A percentile compares a stretch with the other conserved stretches of the same genome.
These are phyloP conservation scores for Probosciger aterrimus DNA, from an alignment of 2,113 vertebrate species.

Conservation along the genomic window DNA sequence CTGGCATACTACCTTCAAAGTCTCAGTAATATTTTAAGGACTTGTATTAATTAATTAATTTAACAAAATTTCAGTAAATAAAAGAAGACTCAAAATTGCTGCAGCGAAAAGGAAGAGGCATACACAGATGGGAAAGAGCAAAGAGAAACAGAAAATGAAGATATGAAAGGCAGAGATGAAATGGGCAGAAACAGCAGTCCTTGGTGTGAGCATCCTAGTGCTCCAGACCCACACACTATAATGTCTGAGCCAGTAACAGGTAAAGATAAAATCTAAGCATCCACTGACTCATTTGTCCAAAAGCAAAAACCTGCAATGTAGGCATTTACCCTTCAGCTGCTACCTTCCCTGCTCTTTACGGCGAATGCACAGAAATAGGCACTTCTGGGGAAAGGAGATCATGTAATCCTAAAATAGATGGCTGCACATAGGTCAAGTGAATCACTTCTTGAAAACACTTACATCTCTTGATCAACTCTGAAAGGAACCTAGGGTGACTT, in stretches of 20 bases:
- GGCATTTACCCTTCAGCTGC: neutral
- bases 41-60: neutral
- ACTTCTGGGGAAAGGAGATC: neutral
- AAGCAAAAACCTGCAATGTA: neutral
- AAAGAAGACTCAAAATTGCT: neutral
- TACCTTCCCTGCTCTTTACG: neutral
- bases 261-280: neutral
- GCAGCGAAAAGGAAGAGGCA: neutral
- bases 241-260: neutral
- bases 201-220: neutral
- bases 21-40: neutral
- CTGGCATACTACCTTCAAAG: neutral
- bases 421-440: constrained; percentile 38
- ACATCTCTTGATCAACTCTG: neutral
- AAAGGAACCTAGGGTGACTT: neutral
- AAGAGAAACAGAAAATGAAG: neutral
- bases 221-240: neutral
- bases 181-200: neutral
- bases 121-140: neutral
- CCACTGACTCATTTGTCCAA: neutral
- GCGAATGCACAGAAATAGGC: neutral
- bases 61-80: neutral
- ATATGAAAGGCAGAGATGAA: neutral
- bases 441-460: constrained; percentile 13
- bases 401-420: neutral